Evolutionary conservation across 1,140 invertebrate genomes (phyloP), one percentile per base, ranked within the genome.

Genomic region (Brachionus asplanchnoidis): DNA sequence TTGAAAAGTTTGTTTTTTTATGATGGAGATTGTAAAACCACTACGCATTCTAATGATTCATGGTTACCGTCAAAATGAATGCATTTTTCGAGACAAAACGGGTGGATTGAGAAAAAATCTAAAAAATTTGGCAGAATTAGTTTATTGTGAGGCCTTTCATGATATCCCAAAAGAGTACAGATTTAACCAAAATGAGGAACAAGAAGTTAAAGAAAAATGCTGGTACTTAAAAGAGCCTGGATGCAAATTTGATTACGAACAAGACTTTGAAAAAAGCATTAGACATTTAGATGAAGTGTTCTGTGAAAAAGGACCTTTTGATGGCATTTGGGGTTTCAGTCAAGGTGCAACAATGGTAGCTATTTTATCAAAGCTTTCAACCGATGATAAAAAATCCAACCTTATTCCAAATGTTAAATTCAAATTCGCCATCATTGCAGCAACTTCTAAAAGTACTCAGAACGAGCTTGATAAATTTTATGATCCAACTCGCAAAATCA

Each of bases 261-360:
- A 60, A 75, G 84, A 28, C 20, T 84, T 60, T 77, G 46, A 84
- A 56, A 53, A 14, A 28, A 66, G 65, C 7, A 40, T 84, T 53
- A 40, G 40, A 12, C 60, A 75, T 32, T 32, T 84, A 12, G 28
- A 65, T 14, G 23, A 78, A 42, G 11, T 75, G 14, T 53, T 84
- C 14, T 17, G 17, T 9, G 68, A 70, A 79, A 53, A 85, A 44
- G 73, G 42, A 14, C 84, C 73, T 3, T 85, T 78, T 46, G 84
- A 85, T 17, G 75, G 73, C 14, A 50, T 85, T 36, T 68, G 70
- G 53, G 84, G 68, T 9, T 85, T 85, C 42, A 78, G 73, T 79
- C 84, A 85, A 79, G 84, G 84, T 40, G 73, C 75, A n/a, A 26
- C 32, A 46, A 65, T 85, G 26, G 53, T 23, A n/a, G 14, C 84